Evolutionary conservation across 2,888 invertebrate genomes (phyloP).

Genomic region (Zele albiditarsus): DNA sequence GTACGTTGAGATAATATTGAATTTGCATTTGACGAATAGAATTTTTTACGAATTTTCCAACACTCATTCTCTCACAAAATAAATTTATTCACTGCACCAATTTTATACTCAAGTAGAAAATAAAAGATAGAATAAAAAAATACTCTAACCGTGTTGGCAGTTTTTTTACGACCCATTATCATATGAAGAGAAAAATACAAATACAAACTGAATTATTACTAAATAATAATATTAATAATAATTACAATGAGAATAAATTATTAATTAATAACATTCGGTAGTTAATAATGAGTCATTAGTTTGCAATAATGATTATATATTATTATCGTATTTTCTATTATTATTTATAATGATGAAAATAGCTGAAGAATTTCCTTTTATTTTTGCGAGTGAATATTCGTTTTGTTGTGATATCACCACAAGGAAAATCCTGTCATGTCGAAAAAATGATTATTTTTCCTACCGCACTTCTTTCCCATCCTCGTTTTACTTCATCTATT

Average conservation of each 20-base stretch:
- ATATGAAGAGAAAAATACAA: neutral
- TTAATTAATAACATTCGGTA: no score
- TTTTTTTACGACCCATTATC: neutral
- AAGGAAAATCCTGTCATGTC: conserved; percentile 13
- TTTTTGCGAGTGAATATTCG: conserved; percentile 14
- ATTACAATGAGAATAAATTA: neutral
- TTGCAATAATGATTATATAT: neutral
- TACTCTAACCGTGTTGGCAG: neutral
- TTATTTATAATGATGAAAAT: no score
- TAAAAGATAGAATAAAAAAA: conserved; percentile 17
- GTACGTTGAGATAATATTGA: conserved; percentile 9
- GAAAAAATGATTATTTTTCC: conserved; percentile 29
- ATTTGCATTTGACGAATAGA: conserved; percentile 20
- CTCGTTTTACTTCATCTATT: conserved; percentile 1
- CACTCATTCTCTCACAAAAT: neutral
- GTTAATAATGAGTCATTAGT: no score
- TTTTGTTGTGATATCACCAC: neutral
- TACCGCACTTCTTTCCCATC: neutral
- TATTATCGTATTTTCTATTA: neutral
- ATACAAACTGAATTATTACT: neutral
- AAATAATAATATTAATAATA: neutral
- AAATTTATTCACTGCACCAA: conserved; percentile 19
- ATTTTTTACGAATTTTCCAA: conserved; percentile 8
- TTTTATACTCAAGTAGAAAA: neutral
- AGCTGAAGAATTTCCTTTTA: neutral